Percentiles rank a stretch among this genome's conserved stretches.
These are phyloP conservation scores for Eolophus roseicapilla DNA, from an alignment of 2,113 vertebrate species.

Conservation along the genomic window DNA sequence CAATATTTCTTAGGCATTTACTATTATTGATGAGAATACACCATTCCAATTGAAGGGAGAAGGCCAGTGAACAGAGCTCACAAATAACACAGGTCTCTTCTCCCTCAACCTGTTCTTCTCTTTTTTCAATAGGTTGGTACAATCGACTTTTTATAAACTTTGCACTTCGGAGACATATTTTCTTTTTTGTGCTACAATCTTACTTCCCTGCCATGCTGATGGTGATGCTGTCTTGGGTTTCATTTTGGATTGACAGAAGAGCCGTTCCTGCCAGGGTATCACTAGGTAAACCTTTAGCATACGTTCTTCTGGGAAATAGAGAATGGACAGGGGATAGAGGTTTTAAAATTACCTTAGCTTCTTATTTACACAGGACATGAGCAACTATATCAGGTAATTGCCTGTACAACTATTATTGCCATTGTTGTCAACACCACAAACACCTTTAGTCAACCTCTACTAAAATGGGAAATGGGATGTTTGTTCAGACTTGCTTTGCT, in stretches of 20 bases:
- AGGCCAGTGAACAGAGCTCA: not conserved
- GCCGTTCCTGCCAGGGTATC: conserved; percentile 91
- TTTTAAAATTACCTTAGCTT: not conserved
- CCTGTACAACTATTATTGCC: not conserved
- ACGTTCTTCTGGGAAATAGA: not conserved
- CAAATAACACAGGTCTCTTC: not conserved
- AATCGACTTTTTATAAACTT: conserved; percentile 93
- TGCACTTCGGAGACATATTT: conserved; percentile 88
- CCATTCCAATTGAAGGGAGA: not conserved
- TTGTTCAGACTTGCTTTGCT: not conserved
- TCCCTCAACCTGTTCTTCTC: not conserved
- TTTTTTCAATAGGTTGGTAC: conserved; percentile 84
- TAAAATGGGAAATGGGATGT: not conserved
- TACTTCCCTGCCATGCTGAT: conserved; percentile 94
- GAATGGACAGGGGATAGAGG: not conserved
- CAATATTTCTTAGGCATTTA: not conserved
- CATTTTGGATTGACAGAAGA: conserved; percentile 92
- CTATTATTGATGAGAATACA: not conserved
- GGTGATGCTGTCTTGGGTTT: conserved; percentile 94
- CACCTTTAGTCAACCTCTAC: not conserved
- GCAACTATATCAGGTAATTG: not conserved
- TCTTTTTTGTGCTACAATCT: conserved; percentile 95
- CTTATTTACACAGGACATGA: not conserved
- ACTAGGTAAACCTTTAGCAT: conserved; percentile 77
- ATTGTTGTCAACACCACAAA: not conserved